These are phyloP conservation scores for Pyrrhia umbra DNA, from an alignment of 2,888 invertebrate species.

Conservation along the genomic window DNA sequence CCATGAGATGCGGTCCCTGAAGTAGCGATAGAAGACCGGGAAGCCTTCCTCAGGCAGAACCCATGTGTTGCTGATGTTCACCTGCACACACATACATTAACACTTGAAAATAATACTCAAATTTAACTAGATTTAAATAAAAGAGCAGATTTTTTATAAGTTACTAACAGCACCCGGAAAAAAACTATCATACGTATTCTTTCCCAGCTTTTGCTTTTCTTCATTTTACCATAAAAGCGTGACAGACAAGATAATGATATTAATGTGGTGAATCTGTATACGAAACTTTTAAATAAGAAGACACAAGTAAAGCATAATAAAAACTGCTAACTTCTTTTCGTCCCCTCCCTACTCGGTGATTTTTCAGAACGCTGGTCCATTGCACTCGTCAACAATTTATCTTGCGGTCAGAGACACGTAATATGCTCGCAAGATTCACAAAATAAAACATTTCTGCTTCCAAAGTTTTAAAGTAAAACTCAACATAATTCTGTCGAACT, in stretches of 20 bases:
- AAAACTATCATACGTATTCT: no score
- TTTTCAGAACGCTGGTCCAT: slow-evolving; percentile 38
- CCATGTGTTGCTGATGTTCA: slow-evolving; percentile 96
- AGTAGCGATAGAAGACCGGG: slow-evolving; percentile 95
- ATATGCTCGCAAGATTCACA: neutral
- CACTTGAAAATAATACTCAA: neutral
- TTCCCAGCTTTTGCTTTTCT: no score
- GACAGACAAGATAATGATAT: neutral
- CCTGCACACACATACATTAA: slow-evolving; percentile 84
- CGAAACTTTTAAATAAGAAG: neutral
- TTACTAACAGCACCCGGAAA: no score
- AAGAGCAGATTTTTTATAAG: no score
- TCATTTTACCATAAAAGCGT: neutral
- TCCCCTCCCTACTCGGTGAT: slow-evolving; percentile 12
- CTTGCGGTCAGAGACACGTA: neutral
- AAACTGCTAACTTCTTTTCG: slow-evolving; percentile 2
- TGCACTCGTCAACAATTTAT: slow-evolving; percentile 37
- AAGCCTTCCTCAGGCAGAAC: slow-evolving; percentile 95
- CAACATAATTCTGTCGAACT: slow-evolving; percentile 34
- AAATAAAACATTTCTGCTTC: slow-evolving; percentile 12
- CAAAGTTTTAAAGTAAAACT: slow-evolving; percentile 4
- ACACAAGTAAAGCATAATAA: neutral
- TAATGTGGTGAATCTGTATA: neutral
- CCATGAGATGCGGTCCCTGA: slow-evolving; percentile 95
- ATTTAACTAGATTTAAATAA: no score